Base-by-base conservation (phyloP, 2,797 vertebrate species). In the Oryzias dopingdopingensis region DNA sequence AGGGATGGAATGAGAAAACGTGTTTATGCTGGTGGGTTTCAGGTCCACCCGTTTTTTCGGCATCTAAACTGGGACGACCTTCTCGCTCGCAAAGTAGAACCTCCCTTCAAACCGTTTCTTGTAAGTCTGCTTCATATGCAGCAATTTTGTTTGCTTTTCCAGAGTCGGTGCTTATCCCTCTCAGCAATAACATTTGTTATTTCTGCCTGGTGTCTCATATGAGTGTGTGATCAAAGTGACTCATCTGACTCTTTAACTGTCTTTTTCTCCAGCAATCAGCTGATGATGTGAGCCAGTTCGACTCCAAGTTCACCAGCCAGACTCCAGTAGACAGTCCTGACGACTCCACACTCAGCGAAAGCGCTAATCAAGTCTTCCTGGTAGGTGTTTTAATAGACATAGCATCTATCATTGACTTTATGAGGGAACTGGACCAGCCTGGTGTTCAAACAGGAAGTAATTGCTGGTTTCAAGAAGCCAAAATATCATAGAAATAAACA, bases 301-400 rank as follows among this genome's bases (percentile, higher is more conserved):
- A 98, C 90, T 96, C 96, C 73, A 97, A 97, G 91, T 98, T 98
- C 93, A 98, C 96, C 86, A 94, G 95, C 88, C 95, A 98, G 92
- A 94, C 96, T 78, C 96, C 96, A 49, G 96, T 98, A 75, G 96
- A 98, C 86, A 98, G 96, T 82, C 96, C 96, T 4, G 95, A 98
- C 67, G 96, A 98, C 90, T 94, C 95, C 68, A 94, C 95, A 56
- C 96, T 98, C 86, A 97, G 95, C 69, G 96, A 97, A 93, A 96
- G 96, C 91, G 96, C 96, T 92, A 97, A 96, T 89, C 95, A 95
- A 90, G 94, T 94, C 87, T 97, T 97, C 90, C 88, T 96, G 94
- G 96, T 98, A 86, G 85, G 91, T 72, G 18, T 41, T 32, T 37
- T 13, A 13, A 12, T 12, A 26, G 26, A 6, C 26, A 29, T 4